Base-by-base conservation (phyloP, 2,888 invertebrate species). In the Branchellion lobata region DNA sequence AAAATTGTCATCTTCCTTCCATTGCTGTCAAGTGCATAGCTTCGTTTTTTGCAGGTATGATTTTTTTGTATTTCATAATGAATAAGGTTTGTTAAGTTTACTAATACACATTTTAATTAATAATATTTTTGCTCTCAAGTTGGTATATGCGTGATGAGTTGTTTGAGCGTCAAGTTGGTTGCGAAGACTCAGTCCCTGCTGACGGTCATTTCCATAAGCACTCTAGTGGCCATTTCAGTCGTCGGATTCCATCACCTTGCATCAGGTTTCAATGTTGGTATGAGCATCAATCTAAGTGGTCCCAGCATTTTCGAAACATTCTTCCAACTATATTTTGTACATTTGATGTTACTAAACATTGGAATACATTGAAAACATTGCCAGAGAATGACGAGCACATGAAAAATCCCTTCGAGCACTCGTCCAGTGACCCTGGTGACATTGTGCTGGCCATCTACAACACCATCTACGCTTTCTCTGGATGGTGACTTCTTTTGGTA, bases 161-260 rank as follows among this genome's bases (percentile, higher is more conserved):
- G 84, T 71, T 79, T 84, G 61, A 85, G 84, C 76, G 85, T 86
- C 8, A 85, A 83, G 69, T 83, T 83, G 82, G 85, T 85, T 29
- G 85, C 85, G 14, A 85, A 84, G 77, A 83, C 85, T 0, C 85
- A 85, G 73, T 83, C 82, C 1, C 82, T 84, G 27, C 84, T 86
- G 78, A 85, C 86, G 0, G 78, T 82, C 68, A 82, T 85, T 73
- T 85, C 85, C 80, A 81, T 86, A 8, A 73, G 83, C 1, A 85
- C 86, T 11, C 82, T 86, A 1, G 14, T 84, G 11, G 82, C 94
- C 86, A 96, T 99, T 86, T 96, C 97, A 84, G 91, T 92, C 18
- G 93, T 95, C 5, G 98, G 98, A 78, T 89, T 91, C 71, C 93
- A 93, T 86, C 93, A 95, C 86, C 90, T 99, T 0, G 90, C 88